Percentiles rank a stretch among this genome's conserved stretches.
Conservation (phyloP, 1,140 invertebrate species). For the Cotesia chilonis region DNA sequence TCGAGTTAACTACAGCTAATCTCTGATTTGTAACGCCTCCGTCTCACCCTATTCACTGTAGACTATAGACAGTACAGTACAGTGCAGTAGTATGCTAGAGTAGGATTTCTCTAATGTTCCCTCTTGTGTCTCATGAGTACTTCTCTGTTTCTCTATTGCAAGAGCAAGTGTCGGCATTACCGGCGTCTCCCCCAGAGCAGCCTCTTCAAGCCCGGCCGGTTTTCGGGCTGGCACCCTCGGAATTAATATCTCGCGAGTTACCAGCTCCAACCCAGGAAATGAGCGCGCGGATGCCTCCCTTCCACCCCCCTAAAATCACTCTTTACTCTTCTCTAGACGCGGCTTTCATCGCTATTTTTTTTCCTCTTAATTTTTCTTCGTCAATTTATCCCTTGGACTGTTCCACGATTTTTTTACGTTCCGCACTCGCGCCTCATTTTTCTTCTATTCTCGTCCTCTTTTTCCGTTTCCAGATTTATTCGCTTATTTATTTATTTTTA, state of each 20-base stretch:
- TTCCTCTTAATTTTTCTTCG: slow-evolving; percentile 35
- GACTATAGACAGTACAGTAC: too few relatives aligned
- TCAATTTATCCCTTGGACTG: slow-evolving; percentile 24
- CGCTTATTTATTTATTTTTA: slow-evolving; percentile 5
- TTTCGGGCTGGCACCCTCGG: slow-evolving; percentile 62
- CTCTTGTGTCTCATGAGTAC: slow-evolving; percentile 19
- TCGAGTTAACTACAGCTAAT: slow-evolving; percentile 67
- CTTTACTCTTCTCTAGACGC: slow-evolving; percentile 21
- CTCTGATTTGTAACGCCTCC: slow-evolving; percentile 65
- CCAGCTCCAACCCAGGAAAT: slow-evolving; percentile 59
- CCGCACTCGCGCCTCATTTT: slow-evolving; percentile 45
- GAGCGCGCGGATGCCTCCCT: slow-evolving; percentile 63
- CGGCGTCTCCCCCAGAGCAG: slow-evolving; percentile 39
- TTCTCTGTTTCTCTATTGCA: too few relatives aligned
- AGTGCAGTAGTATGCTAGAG: too few relatives aligned
- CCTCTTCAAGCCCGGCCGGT: slow-evolving; percentile 20
- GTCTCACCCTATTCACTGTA: slow-evolving; percentile 38
- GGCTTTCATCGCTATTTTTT: slow-evolving; percentile 30
- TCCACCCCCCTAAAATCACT: slow-evolving; percentile 36
- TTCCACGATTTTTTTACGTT: slow-evolving; percentile 38
- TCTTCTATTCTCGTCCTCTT: slow-evolving; percentile 41
- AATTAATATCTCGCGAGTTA: slow-evolving; percentile 69
- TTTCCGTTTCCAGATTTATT: not conserved
- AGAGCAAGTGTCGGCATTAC: slow-evolving; percentile 25
- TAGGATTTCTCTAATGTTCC: slow-evolving; percentile 10